Percentiles rank a stretch among this genome's conserved stretches.
These are phyloP conservation scores for Cepphus grylle DNA, from an alignment of 2,113 vertebrate species.

Conservation along the genomic window DNA sequence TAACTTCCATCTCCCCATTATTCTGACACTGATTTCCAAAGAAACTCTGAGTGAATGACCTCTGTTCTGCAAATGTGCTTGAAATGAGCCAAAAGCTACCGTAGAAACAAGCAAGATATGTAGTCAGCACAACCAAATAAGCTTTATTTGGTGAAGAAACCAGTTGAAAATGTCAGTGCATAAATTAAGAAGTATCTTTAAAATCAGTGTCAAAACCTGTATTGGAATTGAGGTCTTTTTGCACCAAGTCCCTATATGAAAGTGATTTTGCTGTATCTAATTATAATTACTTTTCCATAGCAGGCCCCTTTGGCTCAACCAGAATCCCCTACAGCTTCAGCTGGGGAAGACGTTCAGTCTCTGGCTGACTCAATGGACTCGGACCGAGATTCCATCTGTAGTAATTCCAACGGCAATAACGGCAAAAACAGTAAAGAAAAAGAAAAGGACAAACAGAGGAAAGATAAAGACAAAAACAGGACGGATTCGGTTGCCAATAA, in stretches of 20 bases:
- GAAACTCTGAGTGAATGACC: background rate
- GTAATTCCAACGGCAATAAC: slow-evolving; percentile 94
- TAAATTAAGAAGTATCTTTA: background rate
- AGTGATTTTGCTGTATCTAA: background rate
- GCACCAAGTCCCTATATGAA: background rate
- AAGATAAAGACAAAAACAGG: slow-evolving; percentile 93
- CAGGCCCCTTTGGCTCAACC: slow-evolving; percentile 98
- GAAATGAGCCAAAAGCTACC: background rate
- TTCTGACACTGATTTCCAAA: background rate
- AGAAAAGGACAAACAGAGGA: slow-evolving; percentile 92
- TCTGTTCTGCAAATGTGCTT: background rate
- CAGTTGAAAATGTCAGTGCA: background rate
- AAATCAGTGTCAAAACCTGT: background rate
- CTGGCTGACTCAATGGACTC: slow-evolving; percentile 97
- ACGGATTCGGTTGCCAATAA: slow-evolving; percentile 97
- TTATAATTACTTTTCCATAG: slow-evolving; percentile 6
- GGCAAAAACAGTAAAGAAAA: slow-evolving; percentile 88
- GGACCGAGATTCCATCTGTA: slow-evolving; percentile 94
- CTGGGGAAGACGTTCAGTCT: slow-evolving; percentile 95
- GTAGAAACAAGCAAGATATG: background rate
- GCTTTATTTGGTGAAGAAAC: background rate
- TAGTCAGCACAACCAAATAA: background rate
- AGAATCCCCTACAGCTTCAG: slow-evolving; percentile 95
- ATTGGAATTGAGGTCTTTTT: background rate
- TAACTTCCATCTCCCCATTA: accelerated